These are phyloP conservation scores for Aulostomus chinensis DNA, from an alignment of 2,797 vertebrate genomes.

Conservation along the genomic window DNA sequence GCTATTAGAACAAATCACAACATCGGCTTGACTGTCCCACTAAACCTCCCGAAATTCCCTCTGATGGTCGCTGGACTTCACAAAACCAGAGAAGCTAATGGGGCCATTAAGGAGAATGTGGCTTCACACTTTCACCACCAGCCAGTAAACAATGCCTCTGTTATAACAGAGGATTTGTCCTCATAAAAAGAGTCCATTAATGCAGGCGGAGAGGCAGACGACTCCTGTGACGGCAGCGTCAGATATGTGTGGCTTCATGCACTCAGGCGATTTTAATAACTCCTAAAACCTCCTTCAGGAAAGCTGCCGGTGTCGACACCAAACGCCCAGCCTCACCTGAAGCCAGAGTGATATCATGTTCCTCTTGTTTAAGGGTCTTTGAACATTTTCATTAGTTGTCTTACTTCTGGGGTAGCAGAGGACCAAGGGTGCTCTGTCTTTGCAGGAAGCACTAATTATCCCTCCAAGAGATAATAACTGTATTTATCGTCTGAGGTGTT, in stretches of 20 bases:
- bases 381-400: constrained; percentile 31
- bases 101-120: constrained; percentile 20
- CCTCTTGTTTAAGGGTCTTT: background rate
- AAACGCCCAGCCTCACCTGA: constrained; percentile 2
- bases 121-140: constrained; percentile 3
- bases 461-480: constrained; percentile 77
- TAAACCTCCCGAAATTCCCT: background rate
- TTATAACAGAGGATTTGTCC: constrained; percentile 16
- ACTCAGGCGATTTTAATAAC: constrained; percentile 53
- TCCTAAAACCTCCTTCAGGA: constrained; percentile 32
- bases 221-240: too few relatives aligned
- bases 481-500: constrained; percentile 78
- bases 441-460: constrained; percentile 76
- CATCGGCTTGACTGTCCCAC: too few relatives aligned
- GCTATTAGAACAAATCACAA: too few relatives aligned
- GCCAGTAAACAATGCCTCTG: constrained; percentile 21
- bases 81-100: constrained; percentile 12
- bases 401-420: constrained; percentile 47
- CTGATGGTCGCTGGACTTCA: background rate
- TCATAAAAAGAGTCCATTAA: constrained; percentile 20
- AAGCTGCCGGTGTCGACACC: too few relatives aligned
- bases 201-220: too few relatives aligned
- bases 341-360: constrained; percentile 10
- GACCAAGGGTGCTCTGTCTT: constrained; percentile 66
- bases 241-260: too few relatives aligned